Conservation (phyloP, 2,888 invertebrate species). For the Drymonia ruficornis region DNA sequence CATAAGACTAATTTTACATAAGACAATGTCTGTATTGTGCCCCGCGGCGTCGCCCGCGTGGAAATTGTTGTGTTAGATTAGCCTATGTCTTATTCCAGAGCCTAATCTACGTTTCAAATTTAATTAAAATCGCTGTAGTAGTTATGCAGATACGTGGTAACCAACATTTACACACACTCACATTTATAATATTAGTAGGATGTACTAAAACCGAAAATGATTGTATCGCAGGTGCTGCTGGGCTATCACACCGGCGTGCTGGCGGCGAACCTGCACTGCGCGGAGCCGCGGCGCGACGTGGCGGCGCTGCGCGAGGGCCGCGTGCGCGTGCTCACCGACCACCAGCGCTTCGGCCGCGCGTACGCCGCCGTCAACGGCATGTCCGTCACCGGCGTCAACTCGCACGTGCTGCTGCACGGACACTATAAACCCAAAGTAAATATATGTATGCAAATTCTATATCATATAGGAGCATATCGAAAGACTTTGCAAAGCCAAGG, state of each 20-base stretch:
- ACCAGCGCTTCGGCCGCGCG: conserved; percentile 81
- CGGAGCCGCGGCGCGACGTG: conserved; percentile 80
- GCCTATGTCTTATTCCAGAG: too few relatives aligned
- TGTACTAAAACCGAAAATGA: neutral
- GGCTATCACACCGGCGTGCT: conserved; percentile 88
- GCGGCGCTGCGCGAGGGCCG: conserved; percentile 79
- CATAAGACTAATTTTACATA: too few relatives aligned
- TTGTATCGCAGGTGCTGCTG: conserved; percentile 70
- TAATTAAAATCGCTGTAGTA: too few relatives aligned
- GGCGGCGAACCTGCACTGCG: conserved; percentile 90
- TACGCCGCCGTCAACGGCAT: conserved; percentile 64
- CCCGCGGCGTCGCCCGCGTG: too few relatives aligned
- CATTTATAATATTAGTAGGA: too few relatives aligned
- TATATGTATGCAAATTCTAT: too few relatives aligned
- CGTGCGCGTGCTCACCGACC: conserved; percentile 84
- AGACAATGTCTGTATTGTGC: too few relatives aligned
- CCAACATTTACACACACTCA: too few relatives aligned
- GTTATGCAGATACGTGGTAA: too few relatives aligned
- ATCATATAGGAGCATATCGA: too few relatives aligned
- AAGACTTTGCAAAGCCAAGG: neutral
- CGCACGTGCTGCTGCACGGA: conserved; percentile 63
- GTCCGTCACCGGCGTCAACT: conserved; percentile 62
- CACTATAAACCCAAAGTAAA: conserved; percentile 62
- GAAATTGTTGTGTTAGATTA: too few relatives aligned
- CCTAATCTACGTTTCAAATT: too few relatives aligned